Evolutionary conservation across 2,113 vertebrate species (phyloP), one percentile per base, ranked within the genome.

Genomic region (Mus spicilegus): DNA sequence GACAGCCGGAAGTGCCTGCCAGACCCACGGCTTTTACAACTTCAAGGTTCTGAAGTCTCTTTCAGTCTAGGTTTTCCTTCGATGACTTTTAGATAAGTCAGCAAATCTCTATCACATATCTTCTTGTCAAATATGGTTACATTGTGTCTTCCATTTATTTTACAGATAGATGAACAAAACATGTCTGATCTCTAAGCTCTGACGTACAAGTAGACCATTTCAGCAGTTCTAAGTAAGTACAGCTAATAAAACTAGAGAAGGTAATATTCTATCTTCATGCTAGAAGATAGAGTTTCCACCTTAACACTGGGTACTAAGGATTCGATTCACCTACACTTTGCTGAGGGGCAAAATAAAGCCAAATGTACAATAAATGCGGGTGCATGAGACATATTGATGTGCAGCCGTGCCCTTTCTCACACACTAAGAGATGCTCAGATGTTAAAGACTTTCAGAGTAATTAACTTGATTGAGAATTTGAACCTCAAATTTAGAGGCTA

Each of bases 401-500:
- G 70, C 72, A 76, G 61, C 69, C 65, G 90, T 70, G 93, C 88
- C 73, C 36, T 95, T 72, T 22, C n/a, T 61, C 22, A 67, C 5
- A 67, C 42, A 46, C 49, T 90, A 80, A 61, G 46, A 20, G 89
- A 65, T 89, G 63, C 97, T 97, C 95, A 97, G 96, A 98, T 97
- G 94, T 98, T 96, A 97, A 81, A 94, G n/a, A 93, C 82, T 76
- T 87, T 70, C 87, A 95, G 87, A 84, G 76, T 95, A 33, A n/a
- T 97, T 65, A 2, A 30, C 85, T 0, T 33, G 85, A 96, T 93
- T 96, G 94, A 97, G 97, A 97, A 19, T 97, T 61, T 98, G 97
- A 98, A 98, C 85, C 87, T 84, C 33, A 96, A 97, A 98, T 96
- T 96, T 75, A 3, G 54, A 97, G 93, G 92, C 97, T 92, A 97